A percentile compares a stretch with the other conserved stretches of the same genome.
phyloP scores from a whole-genome alignment of 2,113 vertebrate genomes.

The Himantopus leucocephalus region DNA sequence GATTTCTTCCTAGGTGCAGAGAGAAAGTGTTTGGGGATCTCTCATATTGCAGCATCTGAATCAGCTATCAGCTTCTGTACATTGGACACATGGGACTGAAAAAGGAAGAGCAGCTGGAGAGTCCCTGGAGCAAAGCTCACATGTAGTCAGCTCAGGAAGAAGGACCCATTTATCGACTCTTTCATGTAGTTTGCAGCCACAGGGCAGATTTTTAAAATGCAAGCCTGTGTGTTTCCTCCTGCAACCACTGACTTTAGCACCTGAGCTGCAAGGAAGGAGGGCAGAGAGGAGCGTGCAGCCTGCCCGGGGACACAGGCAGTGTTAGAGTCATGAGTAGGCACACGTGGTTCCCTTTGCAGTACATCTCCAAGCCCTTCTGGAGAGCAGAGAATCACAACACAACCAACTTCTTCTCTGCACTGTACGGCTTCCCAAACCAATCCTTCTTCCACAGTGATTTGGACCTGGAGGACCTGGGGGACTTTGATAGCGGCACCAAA shows the following conservation, averaged over 20 bases:
- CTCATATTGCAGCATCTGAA: neutral
- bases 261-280: neutral
- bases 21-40: neutral
- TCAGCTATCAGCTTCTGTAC: neutral
- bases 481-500: slow-evolving; percentile 41
- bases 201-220: neutral
- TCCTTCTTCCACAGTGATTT: slow-evolving; percentile 65
- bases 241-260: neutral
- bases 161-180: neutral
- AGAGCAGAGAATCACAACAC: neutral
- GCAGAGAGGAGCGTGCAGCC: neutral
- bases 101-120: neutral
- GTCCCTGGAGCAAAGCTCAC: neutral
- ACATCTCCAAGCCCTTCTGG: slow-evolving; percentile 52
- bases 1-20: neutral
- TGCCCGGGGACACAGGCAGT: neutral
- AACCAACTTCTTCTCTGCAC: slow-evolving; percentile 34
- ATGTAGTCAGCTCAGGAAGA: neutral
- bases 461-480: slow-evolving; percentile 66
- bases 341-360: slow-evolving; percentile 55
- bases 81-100: neutral
- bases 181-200: neutral
- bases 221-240: neutral
- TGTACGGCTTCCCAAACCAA: slow-evolving; percentile 54
- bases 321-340: slow-evolving; percentile 37